Evolutionary conservation across 1,140 invertebrate species (phyloP).

Genomic region (Globodera ellingtonae): DNA sequence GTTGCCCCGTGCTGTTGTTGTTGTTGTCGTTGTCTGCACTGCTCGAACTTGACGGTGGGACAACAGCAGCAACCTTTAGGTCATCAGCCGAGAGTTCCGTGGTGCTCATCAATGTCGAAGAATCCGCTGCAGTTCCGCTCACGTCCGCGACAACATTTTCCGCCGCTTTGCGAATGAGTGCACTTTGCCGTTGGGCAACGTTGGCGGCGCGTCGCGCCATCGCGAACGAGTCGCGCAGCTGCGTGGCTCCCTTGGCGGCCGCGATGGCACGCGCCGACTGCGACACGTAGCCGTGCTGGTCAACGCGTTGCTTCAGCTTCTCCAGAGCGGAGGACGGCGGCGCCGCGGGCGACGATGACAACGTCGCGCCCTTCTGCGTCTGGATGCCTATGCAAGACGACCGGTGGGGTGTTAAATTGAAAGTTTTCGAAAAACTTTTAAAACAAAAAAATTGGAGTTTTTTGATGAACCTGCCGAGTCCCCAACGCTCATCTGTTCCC

Average conservation of each 20-base stretch:
- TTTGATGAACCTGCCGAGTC: neutral
- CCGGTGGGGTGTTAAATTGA: too few species aligned
- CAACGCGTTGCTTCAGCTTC: neutral
- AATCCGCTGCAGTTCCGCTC: neutral
- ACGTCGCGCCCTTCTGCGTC: neutral
- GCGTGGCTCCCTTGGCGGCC: conserved; percentile 49
- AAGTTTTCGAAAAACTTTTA: too few species aligned
- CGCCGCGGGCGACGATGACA: neutral
- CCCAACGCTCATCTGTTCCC: conserved; percentile 58
- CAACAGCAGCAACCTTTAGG: too few species aligned
- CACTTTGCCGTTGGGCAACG: conserved; percentile 47
- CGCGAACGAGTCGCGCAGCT: conserved; percentile 49
- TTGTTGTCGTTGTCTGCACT: too few species aligned
- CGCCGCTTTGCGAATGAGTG: conserved; percentile 31
- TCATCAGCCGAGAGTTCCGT: too few species aligned
- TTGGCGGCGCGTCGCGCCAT: conserved; percentile 45
- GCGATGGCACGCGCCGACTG: conserved; percentile 47
- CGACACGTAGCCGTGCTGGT: conserved; percentile 47
- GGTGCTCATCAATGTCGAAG: too few species aligned
- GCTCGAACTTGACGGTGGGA: too few species aligned
- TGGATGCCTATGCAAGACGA: neutral
- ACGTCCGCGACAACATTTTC: neutral
- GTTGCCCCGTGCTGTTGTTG: too few species aligned
- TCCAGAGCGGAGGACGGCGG: conserved; percentile 6
- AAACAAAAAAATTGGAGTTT: too few species aligned